Conservation (phyloP, 2,888 invertebrate species). For the Invenusta paracnida region DNA sequence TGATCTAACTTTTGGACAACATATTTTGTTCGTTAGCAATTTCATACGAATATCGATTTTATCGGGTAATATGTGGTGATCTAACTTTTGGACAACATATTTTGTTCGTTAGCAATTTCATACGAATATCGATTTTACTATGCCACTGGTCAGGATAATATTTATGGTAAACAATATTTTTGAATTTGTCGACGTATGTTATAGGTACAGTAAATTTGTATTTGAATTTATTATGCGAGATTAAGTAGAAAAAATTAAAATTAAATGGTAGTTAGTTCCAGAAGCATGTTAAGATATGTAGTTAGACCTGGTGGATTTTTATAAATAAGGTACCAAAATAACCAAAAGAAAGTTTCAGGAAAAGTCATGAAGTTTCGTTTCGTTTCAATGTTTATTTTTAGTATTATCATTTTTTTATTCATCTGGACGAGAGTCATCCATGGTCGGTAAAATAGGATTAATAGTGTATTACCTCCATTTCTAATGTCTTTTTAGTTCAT, state of each 20-base stretch:
- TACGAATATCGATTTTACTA: slow-evolving; percentile 16
- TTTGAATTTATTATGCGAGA: slow-evolving; percentile 29
- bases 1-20: too few species aligned
- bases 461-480: too few species aligned
- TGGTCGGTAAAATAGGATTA: slow-evolving; percentile 15
- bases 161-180: too few species aligned
- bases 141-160: slow-evolving; percentile 16
- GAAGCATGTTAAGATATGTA: background rate
- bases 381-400: slow-evolving; percentile 22
- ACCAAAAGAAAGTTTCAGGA: slow-evolving; percentile 15
- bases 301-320: slow-evolving; percentile 2
- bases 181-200: too few species aligned
- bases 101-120: background rate
- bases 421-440: slow-evolving; percentile 14
- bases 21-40: too few species aligned
- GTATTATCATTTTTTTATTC: slow-evolving; percentile 10
- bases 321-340: slow-evolving; percentile 26
- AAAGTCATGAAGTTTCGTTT: slow-evolving; percentile 22
- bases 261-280: slow-evolving; percentile 25
- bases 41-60: background rate
- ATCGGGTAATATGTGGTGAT: too few species aligned
- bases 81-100: too few species aligned
- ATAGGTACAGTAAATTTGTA: too few species aligned
- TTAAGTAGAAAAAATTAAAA: slow-evolving; percentile 6
- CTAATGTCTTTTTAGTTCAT: too few species aligned